phyloP scores from a whole-genome alignment of 2,113 vertebrate genomes.

The Thunnus thynnus region DNA sequence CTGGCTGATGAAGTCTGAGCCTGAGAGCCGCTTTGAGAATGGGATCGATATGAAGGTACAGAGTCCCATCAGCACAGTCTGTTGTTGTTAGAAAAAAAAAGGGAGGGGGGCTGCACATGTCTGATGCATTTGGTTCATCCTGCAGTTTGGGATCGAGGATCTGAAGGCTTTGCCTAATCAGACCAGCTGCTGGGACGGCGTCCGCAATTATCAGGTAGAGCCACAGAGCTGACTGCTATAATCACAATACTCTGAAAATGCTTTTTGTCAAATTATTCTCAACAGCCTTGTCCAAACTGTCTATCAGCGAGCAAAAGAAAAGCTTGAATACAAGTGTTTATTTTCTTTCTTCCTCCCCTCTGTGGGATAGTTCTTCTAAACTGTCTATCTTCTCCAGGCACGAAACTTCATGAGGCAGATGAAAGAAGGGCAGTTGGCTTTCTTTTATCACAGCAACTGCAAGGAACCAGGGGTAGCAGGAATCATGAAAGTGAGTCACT shows the following conservation, averaged over 20 bases:
- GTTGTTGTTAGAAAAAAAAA: not conserved
- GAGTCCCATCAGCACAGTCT: not conserved
- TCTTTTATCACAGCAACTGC: conserved; percentile 99
- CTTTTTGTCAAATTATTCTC: not conserved
- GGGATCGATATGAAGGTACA: conserved; percentile 94
- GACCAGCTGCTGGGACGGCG: conserved; percentile 95
- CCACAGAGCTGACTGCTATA: not conserved
- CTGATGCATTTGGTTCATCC: conserved; percentile 31
- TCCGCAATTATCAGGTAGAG: conserved; percentile 95
- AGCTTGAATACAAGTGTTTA: not conserved
- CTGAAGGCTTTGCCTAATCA: conserved; percentile 91
- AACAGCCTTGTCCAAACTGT: not conserved
- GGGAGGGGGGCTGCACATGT: not conserved
- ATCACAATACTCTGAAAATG: not conserved
- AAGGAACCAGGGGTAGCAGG: conserved; percentile 94
- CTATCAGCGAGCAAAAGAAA: not conserved
- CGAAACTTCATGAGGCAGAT: conserved; percentile 96
- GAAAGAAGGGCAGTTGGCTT: conserved; percentile 91
- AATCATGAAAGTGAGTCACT: conserved; percentile 88
- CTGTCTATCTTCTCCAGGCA: conserved; percentile 83
- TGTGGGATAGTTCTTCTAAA: not conserved
- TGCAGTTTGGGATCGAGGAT: conserved; percentile 95
- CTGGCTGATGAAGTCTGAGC: conserved; percentile 98
- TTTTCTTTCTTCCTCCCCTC: not conserved
- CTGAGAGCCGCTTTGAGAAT: conserved; percentile 94